Evolutionary conservation across 2,888 invertebrate genomes (phyloP), one percentile per base, ranked within the genome.

Genomic region (Ophraella communa): DNA sequence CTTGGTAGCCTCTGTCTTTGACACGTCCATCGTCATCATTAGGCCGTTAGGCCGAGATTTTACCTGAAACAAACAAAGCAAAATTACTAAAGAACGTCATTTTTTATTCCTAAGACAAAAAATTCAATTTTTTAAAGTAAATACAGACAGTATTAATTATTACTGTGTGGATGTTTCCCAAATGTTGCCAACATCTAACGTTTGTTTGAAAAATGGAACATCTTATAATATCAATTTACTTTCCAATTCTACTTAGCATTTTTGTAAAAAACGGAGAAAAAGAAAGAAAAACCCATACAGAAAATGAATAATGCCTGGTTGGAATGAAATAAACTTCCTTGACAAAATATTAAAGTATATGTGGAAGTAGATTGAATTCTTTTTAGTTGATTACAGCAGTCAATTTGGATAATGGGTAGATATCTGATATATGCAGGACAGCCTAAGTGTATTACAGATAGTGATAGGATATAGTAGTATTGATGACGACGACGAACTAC

Each of bases 1-100:
- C 75, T 83, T 83, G 76, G 83, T 82, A 77, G 82, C 79, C 74
- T 89, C 89, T 79, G 91, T 89, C 85, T 93, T 93, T 81, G 90
- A 89, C 81, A 93, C 91, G 85, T 94, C 94, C 93, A 94, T 93
- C 86, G 92, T 93, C 89, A 93, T 90, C 89, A 87, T 89, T 81
- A 84, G 80, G 80, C 80, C 80, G 80, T 80, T 80, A 74, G 80
- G 79, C 79, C 80, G 73, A 64, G 77, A 74, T 75, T 78, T 80
- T 74, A 80, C 80, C 82, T 82, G 79, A 2, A 81, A 80, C 60
- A n/a, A n/a, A n/a, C n/a, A n/a, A n/a, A n/a, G n/a, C 69, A 71
- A 68, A 71, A 63, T n/a, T n/a, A n/a, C n/a, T n/a, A 56, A 52
- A 68, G 44, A 27, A 30, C 30, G 11, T 30, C 10, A 30, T 10